Conservation (phyloP, 2,797 vertebrate genomes). For the Fundulus diaphanus region DNA sequence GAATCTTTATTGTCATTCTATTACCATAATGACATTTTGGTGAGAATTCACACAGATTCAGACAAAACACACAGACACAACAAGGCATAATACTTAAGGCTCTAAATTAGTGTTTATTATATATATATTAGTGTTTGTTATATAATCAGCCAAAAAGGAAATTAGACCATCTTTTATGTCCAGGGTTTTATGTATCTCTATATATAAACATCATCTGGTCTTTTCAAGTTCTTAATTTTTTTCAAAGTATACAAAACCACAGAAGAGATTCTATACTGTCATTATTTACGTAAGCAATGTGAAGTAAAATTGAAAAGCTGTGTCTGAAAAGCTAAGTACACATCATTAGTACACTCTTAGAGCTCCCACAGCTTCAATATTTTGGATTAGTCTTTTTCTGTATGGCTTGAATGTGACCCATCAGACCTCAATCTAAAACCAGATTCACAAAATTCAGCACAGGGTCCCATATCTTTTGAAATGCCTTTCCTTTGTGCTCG, state of each 20-base stretch:
- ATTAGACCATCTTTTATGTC: background rate
- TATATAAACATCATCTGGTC: background rate
- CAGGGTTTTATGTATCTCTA: background rate
- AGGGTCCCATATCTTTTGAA: background rate
- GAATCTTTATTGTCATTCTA: too few relatives aligned
- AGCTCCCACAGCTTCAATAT: background rate
- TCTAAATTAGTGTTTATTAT: background rate
- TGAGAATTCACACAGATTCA: too few relatives aligned
- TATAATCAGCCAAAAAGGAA: background rate
- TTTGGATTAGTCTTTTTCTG: background rate
- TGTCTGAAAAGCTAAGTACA: background rate
- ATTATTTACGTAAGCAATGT: too few relatives aligned
- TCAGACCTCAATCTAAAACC: background rate
- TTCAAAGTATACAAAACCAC: background rate
- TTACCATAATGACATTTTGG: too few relatives aligned
- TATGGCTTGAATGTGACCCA: background rate
- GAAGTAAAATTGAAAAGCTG: background rate
- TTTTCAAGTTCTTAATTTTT: background rate
- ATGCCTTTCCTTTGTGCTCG: background rate
- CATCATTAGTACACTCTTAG: background rate
- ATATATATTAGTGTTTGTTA: background rate
- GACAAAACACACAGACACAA: too few relatives aligned
- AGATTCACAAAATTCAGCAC: background rate
- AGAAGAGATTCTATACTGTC: background rate
- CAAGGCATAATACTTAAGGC: too few relatives aligned